Evolutionary conservation across 2,888 invertebrate species (phyloP).

Genomic region (Leptura quadrifasciata): DNA sequence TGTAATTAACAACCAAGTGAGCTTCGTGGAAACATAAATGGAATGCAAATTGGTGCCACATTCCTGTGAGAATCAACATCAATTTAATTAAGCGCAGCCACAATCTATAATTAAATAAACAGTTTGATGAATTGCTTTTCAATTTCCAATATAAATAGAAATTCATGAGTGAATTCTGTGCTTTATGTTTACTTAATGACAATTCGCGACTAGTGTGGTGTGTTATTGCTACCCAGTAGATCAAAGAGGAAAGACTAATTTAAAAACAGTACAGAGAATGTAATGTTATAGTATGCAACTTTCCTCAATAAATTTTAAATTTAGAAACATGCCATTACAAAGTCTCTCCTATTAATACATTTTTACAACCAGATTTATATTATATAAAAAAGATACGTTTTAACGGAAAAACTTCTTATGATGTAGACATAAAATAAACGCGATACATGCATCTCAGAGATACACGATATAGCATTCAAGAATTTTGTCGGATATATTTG

Average conservation of each 20-base stretch:
- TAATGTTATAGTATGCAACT: no score
- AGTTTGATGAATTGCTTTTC: constrained; percentile 55
- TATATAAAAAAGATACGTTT: no score
- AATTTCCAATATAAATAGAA: constrained; percentile 35
- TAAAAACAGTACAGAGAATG: background rate
- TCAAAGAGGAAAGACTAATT: background rate
- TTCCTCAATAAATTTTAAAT: no score
- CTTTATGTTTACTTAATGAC: constrained; percentile 1
- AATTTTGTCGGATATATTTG: no score
- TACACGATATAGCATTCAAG: no score
- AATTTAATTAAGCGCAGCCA: constrained; percentile 57
- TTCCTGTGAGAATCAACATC: constrained; percentile 56
- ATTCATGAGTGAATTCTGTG: constrained; percentile 10
- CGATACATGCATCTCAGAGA: no score
- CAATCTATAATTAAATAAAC: constrained; percentile 61
- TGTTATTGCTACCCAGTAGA: background rate
- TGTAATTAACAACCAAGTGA: constrained; percentile 51
- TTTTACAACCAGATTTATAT: no score
- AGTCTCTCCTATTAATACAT: no score
- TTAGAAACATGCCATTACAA: no score
- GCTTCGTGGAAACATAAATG: constrained; percentile 41
- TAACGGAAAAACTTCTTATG: no score
- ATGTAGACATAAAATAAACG: no score
- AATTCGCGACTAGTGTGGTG: background rate
- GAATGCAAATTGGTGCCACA: constrained; percentile 55